These are phyloP conservation scores for Eulemur rufifrons DNA, from an alignment of 2,113 vertebrate species.

Conservation along the genomic window DNA sequence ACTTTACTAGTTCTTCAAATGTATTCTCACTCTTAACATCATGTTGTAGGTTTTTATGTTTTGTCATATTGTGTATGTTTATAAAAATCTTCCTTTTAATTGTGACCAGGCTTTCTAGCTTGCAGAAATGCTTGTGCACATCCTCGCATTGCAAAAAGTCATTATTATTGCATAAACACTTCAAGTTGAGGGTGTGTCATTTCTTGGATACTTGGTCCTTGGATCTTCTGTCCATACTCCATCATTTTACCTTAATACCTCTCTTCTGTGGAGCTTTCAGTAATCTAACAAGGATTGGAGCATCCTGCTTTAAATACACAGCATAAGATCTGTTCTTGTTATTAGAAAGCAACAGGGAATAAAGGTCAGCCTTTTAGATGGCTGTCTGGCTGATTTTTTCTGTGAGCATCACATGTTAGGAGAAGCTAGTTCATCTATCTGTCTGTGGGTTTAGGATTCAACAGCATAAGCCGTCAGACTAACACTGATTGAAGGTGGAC, in stretches of 20 bases:
- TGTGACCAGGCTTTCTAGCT: not conserved
- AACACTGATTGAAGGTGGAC: conserved; percentile 71
- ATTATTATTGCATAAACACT: not conserved
- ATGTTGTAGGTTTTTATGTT: not conserved
- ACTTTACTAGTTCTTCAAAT: conserved; percentile 30
- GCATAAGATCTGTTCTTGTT: not conserved
- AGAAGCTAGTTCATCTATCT: conserved; percentile 49
- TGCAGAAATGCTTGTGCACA: conserved; percentile 19
- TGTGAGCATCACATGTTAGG: not conserved
- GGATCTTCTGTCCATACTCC: not conserved
- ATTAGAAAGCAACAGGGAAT: conserved; percentile 19
- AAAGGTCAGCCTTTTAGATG: not conserved
- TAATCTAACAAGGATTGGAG: not conserved
- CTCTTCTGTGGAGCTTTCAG: not conserved
- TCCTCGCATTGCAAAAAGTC: not conserved
- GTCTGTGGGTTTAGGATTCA: conserved; percentile 52
- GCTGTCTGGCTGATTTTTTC: conserved; percentile 26
- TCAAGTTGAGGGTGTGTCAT: not conserved
- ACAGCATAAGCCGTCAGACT: conserved; percentile 62
- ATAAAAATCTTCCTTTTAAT: not conserved
- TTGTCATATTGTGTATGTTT: not conserved
- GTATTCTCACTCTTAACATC: not conserved
- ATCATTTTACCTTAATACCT: not conserved
- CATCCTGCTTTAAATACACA: not conserved
- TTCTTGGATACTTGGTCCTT: not conserved